Evolutionary conservation across 2,797 vertebrate species (phyloP).

Genomic region (Scolopax rusticola): DNA sequence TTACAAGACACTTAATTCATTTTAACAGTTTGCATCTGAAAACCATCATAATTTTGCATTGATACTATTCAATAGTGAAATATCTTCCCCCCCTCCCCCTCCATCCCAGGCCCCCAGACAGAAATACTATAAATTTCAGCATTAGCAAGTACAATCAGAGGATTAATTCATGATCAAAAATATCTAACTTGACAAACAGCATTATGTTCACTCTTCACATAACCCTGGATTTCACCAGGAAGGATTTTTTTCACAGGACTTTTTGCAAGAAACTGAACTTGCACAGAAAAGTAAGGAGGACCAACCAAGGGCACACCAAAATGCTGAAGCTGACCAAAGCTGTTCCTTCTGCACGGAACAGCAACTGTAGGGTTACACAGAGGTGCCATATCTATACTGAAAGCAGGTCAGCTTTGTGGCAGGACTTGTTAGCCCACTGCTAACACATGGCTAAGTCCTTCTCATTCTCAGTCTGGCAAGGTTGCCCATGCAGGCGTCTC

Average conservation of each 20-base stretch:
- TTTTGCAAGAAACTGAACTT: background rate
- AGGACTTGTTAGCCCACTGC: background rate
- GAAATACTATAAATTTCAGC: background rate
- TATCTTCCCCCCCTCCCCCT: background rate
- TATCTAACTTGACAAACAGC: background rate
- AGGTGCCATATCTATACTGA: background rate
- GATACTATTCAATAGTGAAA: background rate
- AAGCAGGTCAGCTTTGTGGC: background rate
- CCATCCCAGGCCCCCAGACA: background rate
- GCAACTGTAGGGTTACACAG: background rate
- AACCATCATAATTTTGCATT: background rate
- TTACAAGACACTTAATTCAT: background rate
- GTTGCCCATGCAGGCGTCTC: background rate
- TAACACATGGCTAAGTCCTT: background rate
- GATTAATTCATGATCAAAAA: background rate
- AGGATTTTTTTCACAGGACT: background rate
- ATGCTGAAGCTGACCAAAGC: background rate
- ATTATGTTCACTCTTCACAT: background rate
- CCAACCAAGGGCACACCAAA: background rate
- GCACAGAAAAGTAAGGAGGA: background rate
- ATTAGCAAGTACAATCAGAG: background rate
- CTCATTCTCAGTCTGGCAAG: background rate
- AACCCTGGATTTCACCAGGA: background rate
- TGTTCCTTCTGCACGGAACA: background rate
- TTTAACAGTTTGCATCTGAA: background rate